Evolutionary conservation across 1,140 invertebrate genomes (phyloP), one percentile per base, ranked within the genome.

Genomic region (Melipona quadrifasciata): DNA sequence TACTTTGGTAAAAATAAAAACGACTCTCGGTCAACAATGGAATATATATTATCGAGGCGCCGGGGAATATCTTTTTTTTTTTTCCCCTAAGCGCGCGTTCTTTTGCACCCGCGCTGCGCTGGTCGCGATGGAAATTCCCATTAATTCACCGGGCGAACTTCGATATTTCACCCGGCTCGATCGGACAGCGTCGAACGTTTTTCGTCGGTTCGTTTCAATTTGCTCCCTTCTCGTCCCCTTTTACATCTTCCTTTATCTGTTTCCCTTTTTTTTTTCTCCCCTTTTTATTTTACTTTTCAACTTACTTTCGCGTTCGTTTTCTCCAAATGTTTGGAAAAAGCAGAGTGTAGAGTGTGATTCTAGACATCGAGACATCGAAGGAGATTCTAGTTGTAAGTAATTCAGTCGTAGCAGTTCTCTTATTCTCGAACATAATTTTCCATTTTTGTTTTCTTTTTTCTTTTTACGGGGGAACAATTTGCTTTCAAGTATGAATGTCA

Each of bases 201-300:
- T 80, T 34, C 65, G 21, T 31, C 39, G 39, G 77, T 80, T 80
- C 65, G 72, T 74, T 74, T 75, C 73, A 75, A 75, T 75, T 75
- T 75, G 31, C 31, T 39, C 21, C n/a, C 51, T 21, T 34, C 51
- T 76, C 55, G 31, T 24, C 31, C 31, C 58, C 64, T 16, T 67
- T 67, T 34, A 19, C 65, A 31, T 67, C 65, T 34, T 67, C 17
- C 74, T 11, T n/a, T 47, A n/a, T 31, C 51, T 19, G 5, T 47
- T 34, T 11, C 65, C 31, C 19, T 17, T 27, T 16, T 65, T 27
- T 16, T 14, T 27, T 16, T 4, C n/a, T n/a, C n/a, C n/a, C n/a
- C 27, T 1, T 27, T 57, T 31, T 21, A 27, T 67, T n/a, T 47
- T 2, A n/a, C 47, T 51, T 11, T 39, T 67, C 27, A 61, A n/a